These are phyloP conservation scores for Hypomecis atomaria DNA, from an alignment of 2,888 invertebrate genomes.

Conservation along the genomic window DNA sequence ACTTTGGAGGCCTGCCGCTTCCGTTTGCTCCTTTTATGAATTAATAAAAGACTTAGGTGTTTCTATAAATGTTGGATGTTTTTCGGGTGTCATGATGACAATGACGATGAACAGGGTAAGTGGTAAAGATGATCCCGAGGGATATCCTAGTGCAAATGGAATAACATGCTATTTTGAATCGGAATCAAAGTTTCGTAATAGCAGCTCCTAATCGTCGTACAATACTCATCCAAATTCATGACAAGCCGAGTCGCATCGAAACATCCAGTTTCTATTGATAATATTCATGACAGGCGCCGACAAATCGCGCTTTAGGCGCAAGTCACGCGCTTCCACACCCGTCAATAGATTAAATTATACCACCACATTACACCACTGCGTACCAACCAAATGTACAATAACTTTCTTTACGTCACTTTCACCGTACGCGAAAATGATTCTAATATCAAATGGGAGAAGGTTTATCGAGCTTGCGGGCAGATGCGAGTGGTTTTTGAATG, in stretches of 20 bases:
- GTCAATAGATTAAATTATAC: slow-evolving; percentile 68
- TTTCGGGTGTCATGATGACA: no score
- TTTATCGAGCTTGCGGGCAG: slow-evolving; percentile 40
- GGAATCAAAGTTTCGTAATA: no score
- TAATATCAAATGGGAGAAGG: slow-evolving; percentile 32
- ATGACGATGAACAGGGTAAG: no score
- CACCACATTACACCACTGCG: slow-evolving; percentile 42
- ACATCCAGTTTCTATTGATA: slow-evolving; percentile 39
- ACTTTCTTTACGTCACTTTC: slow-evolving; percentile 73
- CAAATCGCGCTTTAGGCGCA: slow-evolving; percentile 53
- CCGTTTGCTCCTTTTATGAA: no score
- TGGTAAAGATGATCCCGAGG: no score
- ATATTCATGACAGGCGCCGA: slow-evolving; percentile 36
- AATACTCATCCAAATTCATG: not conserved
- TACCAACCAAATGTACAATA: slow-evolving; percentile 55
- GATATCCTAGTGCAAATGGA: no score
- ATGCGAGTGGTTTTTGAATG: slow-evolving; percentile 46
- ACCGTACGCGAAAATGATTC: slow-evolving; percentile 49
- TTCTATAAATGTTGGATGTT: no score
- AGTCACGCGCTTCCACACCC: slow-evolving; percentile 68
- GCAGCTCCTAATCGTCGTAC: no score
- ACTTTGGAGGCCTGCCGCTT: no score
- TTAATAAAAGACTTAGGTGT: no score
- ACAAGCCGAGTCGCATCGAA: not conserved
- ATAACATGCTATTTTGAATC: no score